Evolutionary conservation across 1,140 invertebrate species (phyloP), one percentile per base, ranked within the genome.

Genomic region (Plodia interpunctella): DNA sequence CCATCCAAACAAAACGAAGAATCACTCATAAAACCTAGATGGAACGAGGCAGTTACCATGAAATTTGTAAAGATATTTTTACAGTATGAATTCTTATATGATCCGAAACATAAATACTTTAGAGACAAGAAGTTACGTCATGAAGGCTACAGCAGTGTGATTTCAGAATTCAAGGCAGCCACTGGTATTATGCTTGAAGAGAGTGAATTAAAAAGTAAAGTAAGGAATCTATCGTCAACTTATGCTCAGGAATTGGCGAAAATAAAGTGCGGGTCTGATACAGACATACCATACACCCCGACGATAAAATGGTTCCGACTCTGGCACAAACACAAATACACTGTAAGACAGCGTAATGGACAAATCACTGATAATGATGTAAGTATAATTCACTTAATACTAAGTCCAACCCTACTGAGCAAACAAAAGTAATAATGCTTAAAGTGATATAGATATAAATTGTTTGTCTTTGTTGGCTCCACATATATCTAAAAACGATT

Each of bases 51-150:
- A 8, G 76, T 77, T 58, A 85, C 83, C 25, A 71, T 71, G 49
- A 70, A 76, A 63, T 91, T 91, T 60, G 87, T 90, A 0, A 84
- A 88, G 78, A 62, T 86, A 61, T 91, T 90, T 67, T 66, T 87
- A 28, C 75, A 61, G 32, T 70, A 87, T 59, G 79, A 88, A 65
- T 73, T 67, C 44, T 68, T 91, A 20, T 91, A 89, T 88, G 87
- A 91, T 65, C 66, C 75, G 5, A 64, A 77, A 52, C 74, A 86
- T 44, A 58, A 68, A 21, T 61, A 70, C 18, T 86, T 90, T 56
- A 90, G 83, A 68, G 57, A 70, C 5, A 80, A 77, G 30, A 67
- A 69, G 57, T 66, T 72, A 50, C 74, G 83, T 63, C 62, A 82
- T 13, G 70, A 79, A 59, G 78, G 87, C 1, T 86, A 80, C 49